These are phyloP conservation scores for Oeneis ivallda DNA, from an alignment of 2,888 invertebrate species.

Conservation along the genomic window DNA sequence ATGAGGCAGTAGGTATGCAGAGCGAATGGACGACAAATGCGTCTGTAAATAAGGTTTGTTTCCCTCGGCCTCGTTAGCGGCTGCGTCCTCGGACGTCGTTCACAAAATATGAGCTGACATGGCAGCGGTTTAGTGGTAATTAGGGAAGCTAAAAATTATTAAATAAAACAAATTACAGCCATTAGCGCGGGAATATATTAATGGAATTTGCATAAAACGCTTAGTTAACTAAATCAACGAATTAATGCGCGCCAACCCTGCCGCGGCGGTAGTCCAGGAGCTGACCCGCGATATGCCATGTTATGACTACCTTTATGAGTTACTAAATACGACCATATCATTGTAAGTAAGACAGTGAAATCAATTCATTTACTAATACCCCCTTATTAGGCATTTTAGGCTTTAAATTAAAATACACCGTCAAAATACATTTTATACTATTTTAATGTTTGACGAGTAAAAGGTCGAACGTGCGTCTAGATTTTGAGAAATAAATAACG, in stretches of 20 bases:
- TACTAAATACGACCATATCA: no score
- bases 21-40: no score
- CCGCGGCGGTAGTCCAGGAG: constrained; percentile 3
- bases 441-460: no score
- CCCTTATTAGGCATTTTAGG: no score
- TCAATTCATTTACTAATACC: no score
- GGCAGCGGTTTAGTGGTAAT: constrained; percentile 7
- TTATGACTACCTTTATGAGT: no score
- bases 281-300: not conserved
- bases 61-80: not conserved
- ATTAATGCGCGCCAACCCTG: constrained; percentile 36
- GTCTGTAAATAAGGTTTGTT: not conserved
- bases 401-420: no score
- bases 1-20: no score
- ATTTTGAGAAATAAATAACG: no score
- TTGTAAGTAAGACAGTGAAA: no score
- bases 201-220: constrained; percentile 41
- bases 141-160: constrained; percentile 25
- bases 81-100: not conserved
- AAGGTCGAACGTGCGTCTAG: no score
- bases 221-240: constrained; percentile 41
- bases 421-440: no score
- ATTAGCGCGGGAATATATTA: constrained; percentile 35
- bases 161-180: constrained; percentile 34
- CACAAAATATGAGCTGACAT: not conserved